Base-by-base conservation (phyloP, 2,113 vertebrate genomes). In the Raja brachyura region DNA sequence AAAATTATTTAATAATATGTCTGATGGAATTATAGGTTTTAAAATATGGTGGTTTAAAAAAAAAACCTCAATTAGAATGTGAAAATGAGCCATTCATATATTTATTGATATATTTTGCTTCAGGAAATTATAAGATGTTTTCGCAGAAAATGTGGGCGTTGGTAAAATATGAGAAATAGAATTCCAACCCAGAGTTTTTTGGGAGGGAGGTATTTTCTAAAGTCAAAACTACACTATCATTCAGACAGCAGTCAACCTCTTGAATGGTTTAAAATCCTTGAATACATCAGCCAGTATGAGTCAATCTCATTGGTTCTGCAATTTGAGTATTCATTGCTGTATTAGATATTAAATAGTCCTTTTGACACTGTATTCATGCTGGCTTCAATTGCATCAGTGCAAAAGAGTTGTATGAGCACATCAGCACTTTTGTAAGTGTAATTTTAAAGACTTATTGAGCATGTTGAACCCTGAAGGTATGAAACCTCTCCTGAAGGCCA, bases 361-460 rank as follows among this genome's bases (percentile, higher is more conserved):
- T 85, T 88, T 88, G 83, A 63, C 14, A 59, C 59, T 63, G 28
- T 6, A 31, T 66, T 63, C 18, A 86, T 31, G n/a, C 56, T 85
- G 25, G 4, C 81, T 28, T 48, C 81, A 11, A 59, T 61, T 85
- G 54, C 83, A 88, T 5, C n/a, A 63, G n/a, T 63, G 28, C 5
- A 18, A 63, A 63, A 63, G 11, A 88, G 59, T 31, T 31, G 14
- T 31, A 28, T 59, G 28, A 88, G 83, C 59, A 88, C 14, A 88
- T 63, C 5, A 81, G 48, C 78, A 81, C 39, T 54, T 78, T 85
- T 86, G 56, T 10, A 88, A 88, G 83, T 88, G 31, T n/a, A 88
- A 0, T 14, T 88, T n/a, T 18, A n/a, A 88, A 88, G 59, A 85
- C 10, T 70, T 85, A 61, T 5, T 48, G 20, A 25, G 54, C 25